Base-by-base conservation (phyloP, 2,113 vertebrate genomes). In the Saguinus midas region DNA sequence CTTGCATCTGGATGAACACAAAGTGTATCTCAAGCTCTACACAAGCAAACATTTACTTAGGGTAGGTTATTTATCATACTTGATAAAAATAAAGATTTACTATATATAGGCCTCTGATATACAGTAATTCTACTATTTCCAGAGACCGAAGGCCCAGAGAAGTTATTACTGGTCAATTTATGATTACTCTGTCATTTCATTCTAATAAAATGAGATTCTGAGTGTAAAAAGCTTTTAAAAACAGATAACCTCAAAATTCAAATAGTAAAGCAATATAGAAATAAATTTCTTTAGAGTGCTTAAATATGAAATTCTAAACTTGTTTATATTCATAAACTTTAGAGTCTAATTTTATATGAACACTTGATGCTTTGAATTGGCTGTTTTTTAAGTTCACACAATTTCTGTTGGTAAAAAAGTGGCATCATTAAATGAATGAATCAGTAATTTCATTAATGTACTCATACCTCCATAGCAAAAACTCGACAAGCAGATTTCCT, bases 401-500 rank as follows among this genome's bases (percentile, higher is more conserved):
- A 86, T 89, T 91, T 90, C 37, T 94, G n/a, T 61, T 75, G 18
- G 25, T 52, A 94, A 61, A 90, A 95, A 85, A 57, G 45, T 27
- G 8, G n/a, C n/a, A 92, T 68, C 9, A 87, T 90, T 85, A 96
- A 80, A 84, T 4, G 20, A 50, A 45, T 86, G 16, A 66, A 82
- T 76, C 50, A 92, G n/a, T 57, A 95, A 72, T 25, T 96, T 82
- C 32, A 66, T 70, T 43, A 92, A 92, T 11, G 81, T 3, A 83
- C 73, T 82, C 97, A 96, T 98, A 99, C 99, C 99, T 99, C 99
- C 99, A 99, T 99, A 90, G 99, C 99, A 98, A 99, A 99, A 89
- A 99, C 99, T 90, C 99, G 98, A 98, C 99, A 99, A 88, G 99
- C 99, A 68, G 99, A 99, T 98, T 99, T 99, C 96, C 99, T 98